These are phyloP conservation scores for Microcebus tavaratra DNA, from an alignment of 2,113 vertebrate genomes.

Conservation along the genomic window DNA sequence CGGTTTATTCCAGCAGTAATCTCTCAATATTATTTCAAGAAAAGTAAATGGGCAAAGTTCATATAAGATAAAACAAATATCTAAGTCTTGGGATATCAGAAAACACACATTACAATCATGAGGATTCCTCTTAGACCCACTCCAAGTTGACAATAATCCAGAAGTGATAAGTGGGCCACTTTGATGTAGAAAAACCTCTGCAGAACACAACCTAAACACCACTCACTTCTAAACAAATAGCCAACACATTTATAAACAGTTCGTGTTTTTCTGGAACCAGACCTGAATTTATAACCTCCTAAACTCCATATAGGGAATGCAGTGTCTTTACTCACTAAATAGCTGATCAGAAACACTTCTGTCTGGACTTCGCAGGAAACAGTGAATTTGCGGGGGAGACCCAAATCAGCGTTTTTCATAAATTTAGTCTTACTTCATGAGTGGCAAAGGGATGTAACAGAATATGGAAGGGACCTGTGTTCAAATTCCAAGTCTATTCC, in stretches of 20 bases:
- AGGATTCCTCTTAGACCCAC: background rate
- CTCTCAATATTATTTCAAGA: background rate
- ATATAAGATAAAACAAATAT: background rate
- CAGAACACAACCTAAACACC: constrained; percentile 45
- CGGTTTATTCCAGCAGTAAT: background rate
- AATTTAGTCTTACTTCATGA: background rate
- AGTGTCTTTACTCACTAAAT: background rate
- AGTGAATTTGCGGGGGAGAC: background rate
- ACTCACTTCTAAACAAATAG: constrained; percentile 69
- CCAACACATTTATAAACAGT: constrained; percentile 71
- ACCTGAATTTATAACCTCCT: constrained; percentile 48
- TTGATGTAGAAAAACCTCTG: constrained; percentile 56
- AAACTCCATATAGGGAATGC: background rate
- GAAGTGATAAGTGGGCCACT: constrained; percentile 52
- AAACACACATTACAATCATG: constrained; percentile 1
- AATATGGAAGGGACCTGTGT: background rate
- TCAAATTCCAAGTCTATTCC: background rate
- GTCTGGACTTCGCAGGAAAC: background rate
- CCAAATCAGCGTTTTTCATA: background rate
- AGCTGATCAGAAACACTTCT: background rate
- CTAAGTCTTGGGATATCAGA: constrained; percentile 5
- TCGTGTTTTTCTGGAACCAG: constrained; percentile 54
- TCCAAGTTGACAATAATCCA: constrained; percentile 11
- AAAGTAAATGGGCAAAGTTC: background rate
- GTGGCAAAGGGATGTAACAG: background rate